These are phyloP conservation scores for Blastobasis adustella DNA, from an alignment of 2,888 invertebrate species.

Conservation along the genomic window DNA sequence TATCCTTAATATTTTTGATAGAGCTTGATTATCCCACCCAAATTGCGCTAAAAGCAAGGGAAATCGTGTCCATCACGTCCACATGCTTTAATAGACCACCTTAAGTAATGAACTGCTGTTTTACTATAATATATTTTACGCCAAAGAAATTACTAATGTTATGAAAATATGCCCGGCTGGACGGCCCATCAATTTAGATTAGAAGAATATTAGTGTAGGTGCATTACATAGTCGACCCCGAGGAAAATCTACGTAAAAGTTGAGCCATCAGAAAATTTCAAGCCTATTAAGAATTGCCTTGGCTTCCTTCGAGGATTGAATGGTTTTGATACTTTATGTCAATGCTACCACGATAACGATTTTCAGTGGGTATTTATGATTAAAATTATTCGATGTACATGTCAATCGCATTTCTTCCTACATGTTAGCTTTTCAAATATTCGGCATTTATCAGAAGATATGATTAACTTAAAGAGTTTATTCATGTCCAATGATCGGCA, in stretches of 20 bases:
- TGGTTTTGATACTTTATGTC: conserved; percentile 35
- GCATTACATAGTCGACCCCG: conserved; percentile 40
- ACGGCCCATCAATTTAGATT: conserved; percentile 74
- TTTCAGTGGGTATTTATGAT: no score
- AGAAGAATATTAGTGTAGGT: conserved; percentile 62
- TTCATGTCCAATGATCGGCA: no score
- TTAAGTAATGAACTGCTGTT: conserved; percentile 66
- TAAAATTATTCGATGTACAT: no score
- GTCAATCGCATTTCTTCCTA: no score
- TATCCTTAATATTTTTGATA: no score
- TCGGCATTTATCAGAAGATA: no score
- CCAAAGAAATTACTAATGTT: conserved; percentile 67
- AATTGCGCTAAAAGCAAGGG: conserved; percentile 23
- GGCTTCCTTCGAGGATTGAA: conserved; percentile 25
- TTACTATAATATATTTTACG: conserved; percentile 55
- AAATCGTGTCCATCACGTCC: conserved; percentile 40
- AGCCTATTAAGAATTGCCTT: conserved; percentile 62
- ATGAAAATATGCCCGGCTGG: conserved; percentile 64
- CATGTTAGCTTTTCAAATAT: no score
- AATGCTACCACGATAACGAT: no score
- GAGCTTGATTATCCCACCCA: no score
- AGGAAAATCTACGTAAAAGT: conserved; percentile 68
- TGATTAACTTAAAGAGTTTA: no score
- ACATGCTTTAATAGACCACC: conserved; percentile 38
- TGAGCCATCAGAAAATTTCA: conserved; percentile 68